Base-by-base conservation (phyloP, 2,113 vertebrate species). In the Naja naja region DNA sequence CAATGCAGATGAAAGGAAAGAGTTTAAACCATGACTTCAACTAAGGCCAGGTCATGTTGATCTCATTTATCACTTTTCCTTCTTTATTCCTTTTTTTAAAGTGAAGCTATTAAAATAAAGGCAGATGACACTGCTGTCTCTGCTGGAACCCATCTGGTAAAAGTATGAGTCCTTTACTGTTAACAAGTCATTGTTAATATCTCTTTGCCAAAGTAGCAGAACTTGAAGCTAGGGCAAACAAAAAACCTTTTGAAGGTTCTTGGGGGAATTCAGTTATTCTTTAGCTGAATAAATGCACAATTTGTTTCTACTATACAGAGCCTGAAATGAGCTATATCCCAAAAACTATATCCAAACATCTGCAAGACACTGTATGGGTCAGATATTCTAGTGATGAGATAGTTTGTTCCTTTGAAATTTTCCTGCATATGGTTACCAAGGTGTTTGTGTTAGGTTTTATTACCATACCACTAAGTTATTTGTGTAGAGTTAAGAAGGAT, bases 1-100 rank as follows among this genome's bases (percentile, higher is more conserved):
- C 96, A 97, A 97, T 98, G 96, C 97, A 97, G 97, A 95, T 95
- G 89, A 97, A 97, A 97, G 95, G 97, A 98, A 90, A 98, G 97
- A 97, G 97, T 98, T 98, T 97, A 97, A 97, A 98, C 97, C 95
- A 94, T 95, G 92, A 95, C 90, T 92, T 97, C 94, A 90, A 97
- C 96, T 97, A 96, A 93, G 96, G 93, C 94, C 96, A 97, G 97
- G 97, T 98, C 98, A 98, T 97, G 96, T 97, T 98, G 97, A 96
- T 96, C 97, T 97, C 97, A 97, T 98, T 98, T 97, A 97, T 98
- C 97, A 98, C 96, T 95, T 97, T 88, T 88, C 49, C 3, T 10
- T 54, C 49, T 47, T 86, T 54, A 14, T 81, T 81, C 34, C 23
- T n/a, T 74, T 64, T 90, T 91, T 97, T 97, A 96, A 97, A 87